Evolutionary conservation across 2,113 vertebrate species (phyloP).

Genomic region (Percopsis transmontana): DNA sequence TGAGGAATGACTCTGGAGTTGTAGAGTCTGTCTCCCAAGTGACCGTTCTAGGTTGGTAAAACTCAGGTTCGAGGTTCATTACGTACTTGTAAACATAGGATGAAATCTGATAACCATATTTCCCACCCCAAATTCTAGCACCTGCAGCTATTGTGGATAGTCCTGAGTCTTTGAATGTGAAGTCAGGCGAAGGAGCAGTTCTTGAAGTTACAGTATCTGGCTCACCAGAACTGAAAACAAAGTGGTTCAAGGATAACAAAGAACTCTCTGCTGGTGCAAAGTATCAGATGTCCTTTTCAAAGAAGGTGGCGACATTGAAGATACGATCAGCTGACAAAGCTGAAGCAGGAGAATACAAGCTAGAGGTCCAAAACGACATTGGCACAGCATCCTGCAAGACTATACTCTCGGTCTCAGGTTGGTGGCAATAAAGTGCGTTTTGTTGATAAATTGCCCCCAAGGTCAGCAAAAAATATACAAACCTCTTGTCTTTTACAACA

Average conservation of each 20-base stretch:
- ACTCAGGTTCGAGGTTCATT: neutral
- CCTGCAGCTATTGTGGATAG: slow-evolving; percentile 90
- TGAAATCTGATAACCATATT: slow-evolving; percentile 1
- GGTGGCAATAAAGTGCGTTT: slow-evolving; percentile 55
- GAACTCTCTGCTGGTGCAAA: slow-evolving; percentile 86
- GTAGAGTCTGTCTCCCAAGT: slow-evolving; percentile 86
- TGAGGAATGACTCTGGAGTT: slow-evolving; percentile 88
- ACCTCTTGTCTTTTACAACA: slow-evolving; percentile 68
- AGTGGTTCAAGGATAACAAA: slow-evolving; percentile 92
- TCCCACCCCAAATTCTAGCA: slow-evolving; percentile 80
- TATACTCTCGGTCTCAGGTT: slow-evolving; percentile 89
- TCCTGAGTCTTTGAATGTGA: slow-evolving; percentile 86
- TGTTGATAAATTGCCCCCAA: too few species aligned
- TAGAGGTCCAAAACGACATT: slow-evolving; percentile 88
- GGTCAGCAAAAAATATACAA: neutral
- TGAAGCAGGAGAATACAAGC: slow-evolving; percentile 89
- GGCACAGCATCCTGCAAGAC: slow-evolving; percentile 87
- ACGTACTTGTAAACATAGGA: neutral
- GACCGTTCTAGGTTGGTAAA: slow-evolving; percentile 89
- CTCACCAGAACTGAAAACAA: slow-evolving; percentile 87
- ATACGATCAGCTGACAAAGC: slow-evolving; percentile 83
- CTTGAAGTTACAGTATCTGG: slow-evolving; percentile 90
- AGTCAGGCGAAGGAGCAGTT: slow-evolving; percentile 83
- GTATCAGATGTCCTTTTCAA: slow-evolving; percentile 88
- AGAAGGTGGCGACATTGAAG: slow-evolving; percentile 86